These are phyloP conservation scores for Alca torda DNA, from an alignment of 2,797 vertebrate species.

Conservation along the genomic window DNA sequence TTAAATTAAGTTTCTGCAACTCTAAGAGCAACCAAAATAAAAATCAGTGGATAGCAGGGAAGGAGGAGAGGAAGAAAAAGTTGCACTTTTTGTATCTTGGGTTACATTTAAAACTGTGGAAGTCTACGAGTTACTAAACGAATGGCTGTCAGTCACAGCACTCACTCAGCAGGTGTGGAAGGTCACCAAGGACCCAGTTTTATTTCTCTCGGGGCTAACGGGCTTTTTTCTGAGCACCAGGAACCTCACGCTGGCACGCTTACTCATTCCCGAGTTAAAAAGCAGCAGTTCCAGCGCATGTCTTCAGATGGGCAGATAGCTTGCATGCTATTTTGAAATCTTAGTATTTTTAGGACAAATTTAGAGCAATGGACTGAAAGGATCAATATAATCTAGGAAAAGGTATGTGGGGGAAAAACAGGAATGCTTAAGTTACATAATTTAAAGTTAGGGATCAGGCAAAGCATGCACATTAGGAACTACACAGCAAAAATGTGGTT, in stretches of 20 bases:
- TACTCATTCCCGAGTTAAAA: background rate
- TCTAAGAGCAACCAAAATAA: background rate
- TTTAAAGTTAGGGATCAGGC: background rate
- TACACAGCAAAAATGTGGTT: background rate
- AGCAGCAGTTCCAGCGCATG: background rate
- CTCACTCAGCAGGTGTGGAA: rapidly evolving
- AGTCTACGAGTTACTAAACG: background rate
- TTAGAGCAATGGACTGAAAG: background rate
- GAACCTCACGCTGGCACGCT: background rate
- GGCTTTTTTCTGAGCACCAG: background rate
- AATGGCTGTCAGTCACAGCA: background rate
- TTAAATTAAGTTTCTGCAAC: background rate
- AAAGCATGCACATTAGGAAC: background rate
- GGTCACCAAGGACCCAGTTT: background rate
- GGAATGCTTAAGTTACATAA: background rate
- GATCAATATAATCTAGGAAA: background rate
- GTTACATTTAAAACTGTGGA: background rate
- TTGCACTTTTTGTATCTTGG: background rate
- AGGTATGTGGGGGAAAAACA: background rate
- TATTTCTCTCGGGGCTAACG: background rate
- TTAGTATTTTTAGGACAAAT: background rate
- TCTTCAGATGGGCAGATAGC: background rate
- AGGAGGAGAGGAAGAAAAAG: background rate
- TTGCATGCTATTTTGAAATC: background rate
- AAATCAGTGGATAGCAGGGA: background rate